Evolutionary conservation across 2,888 invertebrate genomes (phyloP), one percentile per base, ranked within the genome.

Genomic region (Brassicogethes aeneus): DNA sequence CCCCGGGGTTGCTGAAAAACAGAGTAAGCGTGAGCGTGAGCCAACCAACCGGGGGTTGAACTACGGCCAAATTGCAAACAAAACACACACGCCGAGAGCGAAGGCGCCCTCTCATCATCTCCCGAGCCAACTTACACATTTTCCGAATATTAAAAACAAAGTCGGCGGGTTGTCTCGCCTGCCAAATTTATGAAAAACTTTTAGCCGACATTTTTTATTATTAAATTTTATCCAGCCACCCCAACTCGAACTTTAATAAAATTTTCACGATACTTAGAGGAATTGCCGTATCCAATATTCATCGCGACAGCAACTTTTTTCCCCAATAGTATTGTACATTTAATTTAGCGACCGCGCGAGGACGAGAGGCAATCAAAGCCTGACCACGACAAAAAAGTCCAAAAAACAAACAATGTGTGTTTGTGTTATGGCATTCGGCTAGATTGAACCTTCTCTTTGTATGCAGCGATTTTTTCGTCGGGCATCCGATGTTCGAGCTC

Each of bases 1-100:
- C 62, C 62, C 61, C 58, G 57, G 71, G 72, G 74, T 71, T 71
- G 73, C 71, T 72, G 64, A 65, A 65, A 65, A 65, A 65, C 66
- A 62, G 62, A 58, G 60, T 62, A 56, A 55, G 53, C 66, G 65
- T 68, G 66, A 70, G 52, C 50, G 45, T 47, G 48, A 41, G 47
- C n/a, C n/a, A n/a, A 57, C 52, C 43, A 44, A 45, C 47, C 45
- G 44, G 50, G 50, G 53, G 50, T 48, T 51, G 55, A 54, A 55
- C 55, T 50, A 50, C 50, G 47, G 56, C 62, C 62, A 64, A 65
- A 65, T 64, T 65, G 62, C 66, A 62, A 66, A 66, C 65, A 65
- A 65, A 66, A 66, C 65, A 65, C 54, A 42, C 53, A 47, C 50
- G 45, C 41, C 43, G 40, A 37, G 39, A 13, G 37, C 34, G 38